phyloP scores from a whole-genome alignment of 37 sponge, comb jelly and placozoan species.

The Tethya wilhelma region DNA sequence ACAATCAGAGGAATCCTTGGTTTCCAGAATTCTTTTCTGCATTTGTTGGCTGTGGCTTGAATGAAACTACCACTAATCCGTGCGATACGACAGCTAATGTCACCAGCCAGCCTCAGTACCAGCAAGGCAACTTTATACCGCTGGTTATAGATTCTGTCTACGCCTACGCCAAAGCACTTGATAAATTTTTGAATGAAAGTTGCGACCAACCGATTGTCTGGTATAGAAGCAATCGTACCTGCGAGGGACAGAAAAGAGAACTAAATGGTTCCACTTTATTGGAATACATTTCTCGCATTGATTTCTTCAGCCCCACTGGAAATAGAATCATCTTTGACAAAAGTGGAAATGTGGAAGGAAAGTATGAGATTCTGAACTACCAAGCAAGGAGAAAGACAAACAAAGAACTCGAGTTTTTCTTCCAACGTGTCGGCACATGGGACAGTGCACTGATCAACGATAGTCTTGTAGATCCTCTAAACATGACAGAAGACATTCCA shows the following conservation, averaged over 20 bases:
- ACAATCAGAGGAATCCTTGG: slow-evolving; percentile 75
- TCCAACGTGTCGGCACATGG: slow-evolving; percentile 54
- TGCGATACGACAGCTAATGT: slow-evolving; percentile 1
- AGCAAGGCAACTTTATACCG: slow-evolving; percentile 67
- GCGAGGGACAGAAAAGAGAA: slow-evolving; percentile 32
- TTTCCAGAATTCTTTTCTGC: slow-evolving; percentile 71
- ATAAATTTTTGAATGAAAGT: slow-evolving; percentile 68
- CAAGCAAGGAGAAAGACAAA: slow-evolving; percentile 9
- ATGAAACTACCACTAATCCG: background rate
- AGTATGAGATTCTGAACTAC: slow-evolving; percentile 73
- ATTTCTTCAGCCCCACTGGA: slow-evolving; percentile 53
- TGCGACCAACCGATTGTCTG: slow-evolving; percentile 54
- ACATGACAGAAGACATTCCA: background rate
- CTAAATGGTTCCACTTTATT: slow-evolving; percentile 43
- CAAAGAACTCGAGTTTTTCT: background rate
- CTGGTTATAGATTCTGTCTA: slow-evolving; percentile 90
- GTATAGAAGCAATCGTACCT: slow-evolving; percentile 33
- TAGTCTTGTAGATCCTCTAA: background rate
- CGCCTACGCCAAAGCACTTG: slow-evolving; percentile 75
- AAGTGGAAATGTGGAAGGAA: slow-evolving; percentile 53
- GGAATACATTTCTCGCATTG: slow-evolving; percentile 51
- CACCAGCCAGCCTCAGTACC: slow-evolving; percentile 31
- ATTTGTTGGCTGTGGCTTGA: slow-evolving; percentile 48
- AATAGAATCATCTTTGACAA: slow-evolving; percentile 62
- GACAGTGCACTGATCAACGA: slow-evolving; percentile 5